Evolutionary conservation across 1,140 invertebrate genomes (phyloP), one percentile per base, ranked within the genome.

Genomic region (Cecropterus lyciades): DNA sequence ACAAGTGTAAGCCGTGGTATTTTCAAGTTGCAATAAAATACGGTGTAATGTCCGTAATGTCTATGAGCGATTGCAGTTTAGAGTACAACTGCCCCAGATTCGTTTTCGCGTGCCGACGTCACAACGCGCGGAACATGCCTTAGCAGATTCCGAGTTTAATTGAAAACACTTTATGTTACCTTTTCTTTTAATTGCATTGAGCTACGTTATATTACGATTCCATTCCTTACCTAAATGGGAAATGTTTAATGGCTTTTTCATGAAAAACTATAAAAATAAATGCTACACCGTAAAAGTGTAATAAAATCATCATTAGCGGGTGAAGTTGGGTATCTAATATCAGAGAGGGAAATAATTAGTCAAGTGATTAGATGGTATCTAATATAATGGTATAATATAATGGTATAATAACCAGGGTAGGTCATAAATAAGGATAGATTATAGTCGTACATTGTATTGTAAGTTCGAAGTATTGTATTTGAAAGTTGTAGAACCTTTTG

Each of bases 131-230:
- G 51, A 74, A 59, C 69, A 70, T 79, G 75, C 70, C 72, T 79
- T 77, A 71, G 71, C 72, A 79, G 79, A 87, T 89, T 86, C 85
- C 82, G 78, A 77, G 62, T 76, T 87, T 87, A 89, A 89, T 89
- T 89, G 82, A 81, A 87, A 89, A 86, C 85, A 80, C 75, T 86
- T 76, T 81, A 80, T 70, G 84, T 65, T 77, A 76, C 79, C 67
- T 80, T 86, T 87, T 82, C 83, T 85, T 85, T 83, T 87, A 86
- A 87, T 89, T 87, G 77, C 80, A 77, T 75, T 72, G 65, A 46
- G 45, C 9, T 46, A 20, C 45, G 17, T 67, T 51, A 65, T 60
- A 64, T 64, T 66, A 48, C 60, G 45, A 67, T 74, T 72, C 74
- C 59, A 69, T 72, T 77, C 67, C 64, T 20, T 56, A n/a, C 56